Evolutionary conservation across 2,888 invertebrate species (phyloP), one percentile per base, ranked within the genome.

Genomic region (Adelognathus sp.): DNA sequence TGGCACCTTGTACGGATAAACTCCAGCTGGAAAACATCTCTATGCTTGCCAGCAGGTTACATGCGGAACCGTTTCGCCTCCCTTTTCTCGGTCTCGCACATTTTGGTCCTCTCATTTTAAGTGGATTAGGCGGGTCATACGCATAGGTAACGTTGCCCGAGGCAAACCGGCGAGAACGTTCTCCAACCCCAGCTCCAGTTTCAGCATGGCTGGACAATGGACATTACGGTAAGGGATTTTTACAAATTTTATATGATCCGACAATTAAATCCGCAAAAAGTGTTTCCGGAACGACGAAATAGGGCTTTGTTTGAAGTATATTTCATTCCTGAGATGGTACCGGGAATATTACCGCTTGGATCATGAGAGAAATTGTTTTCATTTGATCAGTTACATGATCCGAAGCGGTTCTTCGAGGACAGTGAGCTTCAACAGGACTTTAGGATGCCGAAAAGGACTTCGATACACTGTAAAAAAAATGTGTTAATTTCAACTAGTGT

Each of bases 51-150:
- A 50, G 14, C 29, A 14, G 54, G 46, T 18, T 9, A 9, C 9
- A 21, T 9, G 18, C 46, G 21, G 18, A 54, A 27, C n/a, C 52
- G 9, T 14, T 18, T 14, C n/a, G 11, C 18, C 46, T 46, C 33
- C 21, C 18, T 16, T 16, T 39, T 54, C 66, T 61, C 16, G 4
- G 14, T 39, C 27, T 50, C 29, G 50, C 44, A 16, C 46, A 27
- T 39, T 78, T 44, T 29, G 60, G 39, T 64, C 24, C 39, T 52
- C 63, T 64, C 64, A 63, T 70, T 78, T 54, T 50, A 78, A 78
- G 79, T 75, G 61, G 61, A 79, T 75, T 75, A 75, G 31, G 54
- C 50, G 41, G 50, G 58, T 41, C n/a, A 52, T 64, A 31, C 39
- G 31, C 46, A 54, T 71, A 75, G 36, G 61, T 77, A 56, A 61